phyloP scores from a whole-genome alignment of 2,888 invertebrate species.

The Scelioninae gen. 1 region DNA sequence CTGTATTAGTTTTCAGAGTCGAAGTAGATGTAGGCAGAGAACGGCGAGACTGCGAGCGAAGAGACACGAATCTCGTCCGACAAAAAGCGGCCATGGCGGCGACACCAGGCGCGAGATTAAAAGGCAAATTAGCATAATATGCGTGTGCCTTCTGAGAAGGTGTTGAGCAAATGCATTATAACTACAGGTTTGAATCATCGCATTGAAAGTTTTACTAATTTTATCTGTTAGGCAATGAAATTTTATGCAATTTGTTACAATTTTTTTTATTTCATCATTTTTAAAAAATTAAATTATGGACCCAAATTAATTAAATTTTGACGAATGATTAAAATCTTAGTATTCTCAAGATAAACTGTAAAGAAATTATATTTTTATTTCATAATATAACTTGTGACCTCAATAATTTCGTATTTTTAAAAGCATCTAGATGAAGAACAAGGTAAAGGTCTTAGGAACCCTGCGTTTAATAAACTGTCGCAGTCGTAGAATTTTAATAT shows the following conservation, averaged over 20 bases:
- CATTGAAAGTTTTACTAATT: slow-evolving; percentile 56
- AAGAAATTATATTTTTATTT: too few relatives aligned
- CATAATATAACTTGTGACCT: too few relatives aligned
- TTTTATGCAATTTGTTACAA: too few relatives aligned
- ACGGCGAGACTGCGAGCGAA: slow-evolving; percentile 54
- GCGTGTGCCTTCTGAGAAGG: slow-evolving; percentile 72
- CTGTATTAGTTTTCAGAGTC: slow-evolving; percentile 65
- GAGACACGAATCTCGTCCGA: slow-evolving; percentile 71
- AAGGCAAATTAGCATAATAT: slow-evolving; percentile 83
- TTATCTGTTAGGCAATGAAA: slow-evolving; percentile 7
- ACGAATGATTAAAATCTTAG: too few relatives aligned
- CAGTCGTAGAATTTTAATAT: slow-evolving; percentile 81
- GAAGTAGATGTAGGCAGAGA: slow-evolving; percentile 66
- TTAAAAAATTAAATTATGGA: too few relatives aligned
- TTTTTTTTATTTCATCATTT: too few relatives aligned
- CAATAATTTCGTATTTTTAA: too few relatives aligned
- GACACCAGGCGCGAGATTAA: slow-evolving; percentile 81
- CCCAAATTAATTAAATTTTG: too few relatives aligned
- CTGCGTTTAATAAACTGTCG: slow-evolving; percentile 83
- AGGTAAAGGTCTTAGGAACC: slow-evolving; percentile 61
- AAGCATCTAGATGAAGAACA: too few relatives aligned
- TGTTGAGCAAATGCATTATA: slow-evolving; percentile 54
- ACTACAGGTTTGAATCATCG: slow-evolving; percentile 49
- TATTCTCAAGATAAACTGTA: too few relatives aligned
- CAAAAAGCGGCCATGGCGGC: slow-evolving; percentile 71